These are phyloP conservation scores for Murina feae DNA, from an alignment of 2,113 vertebrate species.

Conservation along the genomic window DNA sequence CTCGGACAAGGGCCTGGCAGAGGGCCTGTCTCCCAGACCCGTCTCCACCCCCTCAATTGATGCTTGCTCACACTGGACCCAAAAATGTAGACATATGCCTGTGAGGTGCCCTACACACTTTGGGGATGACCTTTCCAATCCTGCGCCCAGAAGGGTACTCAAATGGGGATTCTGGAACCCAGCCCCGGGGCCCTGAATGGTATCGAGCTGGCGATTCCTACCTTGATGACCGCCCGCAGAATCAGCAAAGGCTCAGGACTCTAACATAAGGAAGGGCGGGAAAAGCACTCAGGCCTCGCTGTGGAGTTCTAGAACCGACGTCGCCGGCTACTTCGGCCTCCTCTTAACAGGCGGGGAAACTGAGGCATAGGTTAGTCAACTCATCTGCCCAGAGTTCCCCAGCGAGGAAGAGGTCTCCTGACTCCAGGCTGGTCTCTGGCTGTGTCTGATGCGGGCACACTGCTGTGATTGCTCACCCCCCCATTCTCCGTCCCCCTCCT, in stretches of 20 bases:
- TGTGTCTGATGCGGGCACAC: background rate
- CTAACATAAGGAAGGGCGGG: background rate
- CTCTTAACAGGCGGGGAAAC: background rate
- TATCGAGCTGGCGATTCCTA: background rate
- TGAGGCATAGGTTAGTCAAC: background rate
- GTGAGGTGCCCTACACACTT: background rate
- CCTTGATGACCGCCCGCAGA: background rate
- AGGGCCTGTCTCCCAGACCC: no score
- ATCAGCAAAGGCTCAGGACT: background rate
- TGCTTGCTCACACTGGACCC: background rate
- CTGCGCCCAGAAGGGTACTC: background rate
- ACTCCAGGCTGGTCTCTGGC: background rate
- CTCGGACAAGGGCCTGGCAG: background rate
- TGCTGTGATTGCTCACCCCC: background rate
- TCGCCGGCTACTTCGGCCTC: background rate
- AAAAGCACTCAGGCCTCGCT: background rate
- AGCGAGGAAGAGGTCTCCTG: background rate
- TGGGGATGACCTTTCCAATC: background rate
- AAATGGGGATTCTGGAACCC: background rate
- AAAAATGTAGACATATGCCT: background rate
- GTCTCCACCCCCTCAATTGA: background rate
- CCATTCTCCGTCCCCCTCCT: no score
- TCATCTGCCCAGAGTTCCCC: background rate
- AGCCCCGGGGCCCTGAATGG: background rate
- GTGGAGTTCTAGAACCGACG: background rate